A percentile compares a stretch with the other conserved stretches of the same genome.
These are phyloP conservation scores for Psittacus erithacus DNA, from an alignment of 2,113 vertebrate species.

Conservation along the genomic window DNA sequence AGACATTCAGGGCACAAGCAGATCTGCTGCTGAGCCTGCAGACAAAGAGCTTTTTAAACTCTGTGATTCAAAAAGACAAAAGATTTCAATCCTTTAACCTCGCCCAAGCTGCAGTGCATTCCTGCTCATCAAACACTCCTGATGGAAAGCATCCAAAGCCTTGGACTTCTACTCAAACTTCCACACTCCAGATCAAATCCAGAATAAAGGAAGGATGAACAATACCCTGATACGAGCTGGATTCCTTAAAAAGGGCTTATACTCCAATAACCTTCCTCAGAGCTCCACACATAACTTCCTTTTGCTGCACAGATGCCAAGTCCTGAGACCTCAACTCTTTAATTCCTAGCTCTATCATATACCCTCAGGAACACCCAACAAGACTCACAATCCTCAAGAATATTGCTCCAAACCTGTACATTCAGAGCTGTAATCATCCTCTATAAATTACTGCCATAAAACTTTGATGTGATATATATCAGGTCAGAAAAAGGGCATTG, in stretches of 20 bases:
- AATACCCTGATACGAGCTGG: rapidly evolving
- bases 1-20: neutral
- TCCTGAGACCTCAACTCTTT: neutral
- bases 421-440: neutral
- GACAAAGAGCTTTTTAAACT: neutral
- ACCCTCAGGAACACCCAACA: neutral
- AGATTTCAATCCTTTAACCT: neutral
- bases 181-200: neutral
- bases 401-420: neutral
- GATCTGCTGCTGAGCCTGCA: neutral
- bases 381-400: neutral
- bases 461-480: neutral
- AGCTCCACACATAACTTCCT: neutral
- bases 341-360: neutral
- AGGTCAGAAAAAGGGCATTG: neutral
- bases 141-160: neutral
- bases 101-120: neutral
- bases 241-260: neutral
- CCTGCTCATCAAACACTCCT: neutral
- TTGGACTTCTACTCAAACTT: neutral
- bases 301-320: neutral
- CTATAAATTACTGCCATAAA: neutral
- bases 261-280: neutral
- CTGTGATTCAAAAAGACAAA: neutral
- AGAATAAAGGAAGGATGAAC: neutral